phyloP scores from a whole-genome alignment of 2,797 vertebrate genomes.

The Vespertilio murinus region DNA sequence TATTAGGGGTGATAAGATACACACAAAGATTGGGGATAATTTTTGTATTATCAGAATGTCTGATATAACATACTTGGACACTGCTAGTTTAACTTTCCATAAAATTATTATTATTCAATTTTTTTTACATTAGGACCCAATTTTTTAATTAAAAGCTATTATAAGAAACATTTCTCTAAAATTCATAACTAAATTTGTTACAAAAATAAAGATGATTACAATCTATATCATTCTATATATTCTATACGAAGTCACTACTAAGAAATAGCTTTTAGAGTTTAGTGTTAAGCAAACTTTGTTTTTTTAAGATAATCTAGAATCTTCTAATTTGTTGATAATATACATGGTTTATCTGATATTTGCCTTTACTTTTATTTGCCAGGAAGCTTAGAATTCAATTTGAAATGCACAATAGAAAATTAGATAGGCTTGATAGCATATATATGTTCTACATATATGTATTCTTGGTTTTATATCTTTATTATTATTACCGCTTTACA shows the following conservation, averaged over 20 bases:
- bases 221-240: not conserved
- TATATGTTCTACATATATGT: not conserved
- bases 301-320: not conserved
- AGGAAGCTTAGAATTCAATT: conserved; percentile 29
- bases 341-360: conserved; percentile 10
- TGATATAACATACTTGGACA: not conserved
- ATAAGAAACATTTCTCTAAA: not conserved
- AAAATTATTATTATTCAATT: not conserved
- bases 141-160: not conserved
- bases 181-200: not conserved
- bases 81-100: not conserved
- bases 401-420: not conserved
- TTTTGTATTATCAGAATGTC: not conserved
- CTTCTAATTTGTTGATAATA: conserved; percentile 2
- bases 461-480: not conserved
- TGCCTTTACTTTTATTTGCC: not conserved
- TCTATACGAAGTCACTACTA: not conserved
- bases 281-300: not conserved
- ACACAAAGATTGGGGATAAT: not conserved
- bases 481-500: not conserved
- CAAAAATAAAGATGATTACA: not conserved
- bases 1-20: not conserved
- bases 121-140: not conserved
- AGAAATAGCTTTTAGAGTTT: conserved; percentile 10
- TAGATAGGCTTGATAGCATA: not conserved